phyloP scores from a whole-genome alignment of 2,888 invertebrate genomes.

The Cryptocephalus primarius region DNA sequence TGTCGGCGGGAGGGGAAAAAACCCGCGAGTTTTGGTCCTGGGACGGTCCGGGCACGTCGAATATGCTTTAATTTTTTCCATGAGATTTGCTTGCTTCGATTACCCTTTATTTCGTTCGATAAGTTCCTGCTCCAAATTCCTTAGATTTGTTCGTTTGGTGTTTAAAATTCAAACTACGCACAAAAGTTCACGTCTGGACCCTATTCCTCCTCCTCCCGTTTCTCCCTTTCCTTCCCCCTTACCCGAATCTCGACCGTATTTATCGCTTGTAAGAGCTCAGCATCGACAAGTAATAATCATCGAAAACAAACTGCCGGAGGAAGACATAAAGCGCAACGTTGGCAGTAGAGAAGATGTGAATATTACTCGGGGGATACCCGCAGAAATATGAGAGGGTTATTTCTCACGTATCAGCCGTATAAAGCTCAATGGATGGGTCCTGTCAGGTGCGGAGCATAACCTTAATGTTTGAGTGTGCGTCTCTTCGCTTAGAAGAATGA shows the following conservation, averaged over 20 bases:
- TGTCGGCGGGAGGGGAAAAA: too few relatives aligned
- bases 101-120: too few relatives aligned
- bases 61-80: too few relatives aligned
- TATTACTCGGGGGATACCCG: constrained; percentile 32
- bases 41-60: too few relatives aligned
- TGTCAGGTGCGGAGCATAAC: constrained; percentile 30
- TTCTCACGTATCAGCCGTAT: constrained; percentile 30
- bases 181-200: too few relatives aligned
- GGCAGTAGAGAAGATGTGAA: constrained; percentile 30
- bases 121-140: too few relatives aligned
- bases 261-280: constrained; percentile 13
- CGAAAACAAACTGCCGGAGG: constrained; percentile 30
- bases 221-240: constrained; percentile 1
- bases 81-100: too few relatives aligned
- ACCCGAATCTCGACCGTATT: constrained; percentile 10
- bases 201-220: not conserved
- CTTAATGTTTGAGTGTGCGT: constrained; percentile 23
- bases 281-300: constrained; percentile 33
- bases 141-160: too few relatives aligned
- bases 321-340: constrained; percentile 26
- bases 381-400: constrained; percentile 33
- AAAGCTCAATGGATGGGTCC: constrained; percentile 30
- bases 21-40: too few relatives aligned
- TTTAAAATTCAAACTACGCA: too few relatives aligned
- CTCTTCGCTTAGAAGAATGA: constrained; percentile 14